Evolutionary conservation across 2,888 invertebrate species (phyloP), one percentile per base, ranked within the genome.

Genomic region (Steinernema scapterisci): DNA sequence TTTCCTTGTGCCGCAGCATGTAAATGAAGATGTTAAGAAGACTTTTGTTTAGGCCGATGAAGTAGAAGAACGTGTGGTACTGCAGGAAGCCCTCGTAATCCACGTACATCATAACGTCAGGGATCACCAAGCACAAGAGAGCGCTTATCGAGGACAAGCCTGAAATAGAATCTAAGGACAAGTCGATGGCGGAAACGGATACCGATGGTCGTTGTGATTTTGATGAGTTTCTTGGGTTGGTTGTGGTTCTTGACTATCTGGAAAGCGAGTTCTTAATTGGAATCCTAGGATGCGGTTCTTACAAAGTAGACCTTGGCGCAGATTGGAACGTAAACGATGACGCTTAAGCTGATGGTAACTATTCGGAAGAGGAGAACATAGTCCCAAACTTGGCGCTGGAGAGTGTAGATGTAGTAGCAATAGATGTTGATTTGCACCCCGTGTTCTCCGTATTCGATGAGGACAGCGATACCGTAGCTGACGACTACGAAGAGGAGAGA

Each of bases 51-150:
- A 63, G 63, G 1, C 63, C 63, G 6, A 63, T 63, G 31, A 63
- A 31, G 63, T 63, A 63, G 38, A 63, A 63, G 63, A 27, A 63
- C 63, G 27, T 63, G 63, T 63, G 63, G 63, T 63, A 63, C 63
- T 63, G 63, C 38, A 16, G 16, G 11, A 63, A 27, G 63, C 27
- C 27, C 25, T 63, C 63, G 27, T 63, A 16, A 31, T 63, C 63
- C 25, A 63, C 25, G 38, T 31, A 63, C 63, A 63, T 63, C 7
- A 63, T 23, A 1, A 63, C 16, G 38, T 63, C 63, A 1, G 63
- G 63, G 31, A 63, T 63, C 7, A 63, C 27, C 25, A 63, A 31
- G 38, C 63, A 63, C 16, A 63, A 31, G 16, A 63, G 63, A 5
- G 25, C 63, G 31, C 63, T 63, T 11, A 27, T 16, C 7, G 63